Evolutionary conservation across 2,797 vertebrate species (phyloP).

Genomic region (Semotilus atromaculatus): DNA sequence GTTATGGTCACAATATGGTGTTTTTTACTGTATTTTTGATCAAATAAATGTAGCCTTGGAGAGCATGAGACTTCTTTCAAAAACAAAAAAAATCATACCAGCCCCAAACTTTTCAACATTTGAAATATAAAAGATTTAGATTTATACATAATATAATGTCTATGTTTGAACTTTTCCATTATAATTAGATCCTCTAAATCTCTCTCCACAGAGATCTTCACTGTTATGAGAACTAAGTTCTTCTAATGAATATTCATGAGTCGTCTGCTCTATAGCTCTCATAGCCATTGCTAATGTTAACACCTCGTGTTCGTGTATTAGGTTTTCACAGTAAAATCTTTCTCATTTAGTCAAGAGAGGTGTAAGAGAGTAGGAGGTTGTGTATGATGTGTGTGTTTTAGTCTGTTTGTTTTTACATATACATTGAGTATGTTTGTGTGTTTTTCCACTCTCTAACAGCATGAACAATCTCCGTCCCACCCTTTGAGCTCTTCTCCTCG

Average conservation of each 20-base stretch:
- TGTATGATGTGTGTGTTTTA: not conserved
- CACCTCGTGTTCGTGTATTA: slow-evolving; percentile 4
- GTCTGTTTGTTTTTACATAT: not conserved
- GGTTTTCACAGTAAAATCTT: not conserved
- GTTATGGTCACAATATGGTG: not conserved
- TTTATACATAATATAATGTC: not conserved
- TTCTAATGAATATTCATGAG: slow-evolving; percentile 14
- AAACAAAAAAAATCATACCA: not conserved
- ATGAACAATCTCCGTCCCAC: slow-evolving; percentile 70
- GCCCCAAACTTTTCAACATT: not conserved
- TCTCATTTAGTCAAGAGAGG: not conserved
- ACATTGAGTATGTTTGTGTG: not conserved
- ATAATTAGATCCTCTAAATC: not conserved
- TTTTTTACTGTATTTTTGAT: not conserved
- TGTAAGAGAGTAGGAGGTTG: not conserved
- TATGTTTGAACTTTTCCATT: not conserved
- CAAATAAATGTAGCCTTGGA: not conserved
- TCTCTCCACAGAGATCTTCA: not conserved
- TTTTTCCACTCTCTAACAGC: slow-evolving; percentile 42
- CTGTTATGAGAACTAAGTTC: not conserved
- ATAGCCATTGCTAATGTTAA: not conserved
- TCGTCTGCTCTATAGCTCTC: not conserved
- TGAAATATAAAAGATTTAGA: not conserved
- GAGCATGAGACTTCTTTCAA: not conserved
- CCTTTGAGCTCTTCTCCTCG: slow-evolving; percentile 57